Conservation (phyloP, 64 coral and sea anemone species). For the Porites australiensis region DNA sequence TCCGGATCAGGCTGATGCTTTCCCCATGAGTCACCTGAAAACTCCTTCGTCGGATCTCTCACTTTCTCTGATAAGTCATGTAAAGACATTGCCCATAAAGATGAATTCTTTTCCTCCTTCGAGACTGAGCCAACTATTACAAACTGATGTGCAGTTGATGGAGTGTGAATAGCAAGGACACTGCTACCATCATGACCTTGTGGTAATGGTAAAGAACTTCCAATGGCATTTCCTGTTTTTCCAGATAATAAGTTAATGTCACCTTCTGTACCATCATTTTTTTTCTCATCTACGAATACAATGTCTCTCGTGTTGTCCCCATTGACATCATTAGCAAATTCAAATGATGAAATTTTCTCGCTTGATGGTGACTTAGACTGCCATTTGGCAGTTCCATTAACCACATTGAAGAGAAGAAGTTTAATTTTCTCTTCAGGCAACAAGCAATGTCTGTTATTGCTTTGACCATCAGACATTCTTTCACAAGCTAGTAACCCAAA, state of each 20-base stretch:
- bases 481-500: slow-evolving; percentile 40
- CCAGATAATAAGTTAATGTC: slow-evolving; percentile 67
- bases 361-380: not conserved
- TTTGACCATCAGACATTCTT: not conserved
- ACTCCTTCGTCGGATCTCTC: not conserved
- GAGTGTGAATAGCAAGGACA: slow-evolving; percentile 16
- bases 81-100: slow-evolving; percentile 46
- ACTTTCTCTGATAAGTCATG: slow-evolving; percentile 39
- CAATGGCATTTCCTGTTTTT: slow-evolving; percentile 71
- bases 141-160: slow-evolving; percentile 14
- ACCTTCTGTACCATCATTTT: not conserved
- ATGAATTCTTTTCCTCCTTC: not conserved
- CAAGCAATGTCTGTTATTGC: slow-evolving; percentile 45
- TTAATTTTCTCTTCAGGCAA: slow-evolving; percentile 50
- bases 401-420: slow-evolving; percentile 41
- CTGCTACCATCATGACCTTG: not conserved
- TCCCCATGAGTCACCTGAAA: slow-evolving; percentile 56
- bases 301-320: slow-evolving; percentile 53
- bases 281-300: slow-evolving; percentile 21
- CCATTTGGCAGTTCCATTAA: slow-evolving; percentile 73
- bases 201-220: slow-evolving; percentile 40
- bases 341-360: slow-evolving; percentile 48
- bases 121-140: slow-evolving; percentile 37
- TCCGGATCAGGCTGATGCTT: not conserved
- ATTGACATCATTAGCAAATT: slow-evolving; percentile 49